A percentile compares a stretch with the other conserved stretches of the same genome.
Evolutionary conservation across 1,140 invertebrate species (phyloP).

Genomic region (Drosophila eugracilis): DNA sequence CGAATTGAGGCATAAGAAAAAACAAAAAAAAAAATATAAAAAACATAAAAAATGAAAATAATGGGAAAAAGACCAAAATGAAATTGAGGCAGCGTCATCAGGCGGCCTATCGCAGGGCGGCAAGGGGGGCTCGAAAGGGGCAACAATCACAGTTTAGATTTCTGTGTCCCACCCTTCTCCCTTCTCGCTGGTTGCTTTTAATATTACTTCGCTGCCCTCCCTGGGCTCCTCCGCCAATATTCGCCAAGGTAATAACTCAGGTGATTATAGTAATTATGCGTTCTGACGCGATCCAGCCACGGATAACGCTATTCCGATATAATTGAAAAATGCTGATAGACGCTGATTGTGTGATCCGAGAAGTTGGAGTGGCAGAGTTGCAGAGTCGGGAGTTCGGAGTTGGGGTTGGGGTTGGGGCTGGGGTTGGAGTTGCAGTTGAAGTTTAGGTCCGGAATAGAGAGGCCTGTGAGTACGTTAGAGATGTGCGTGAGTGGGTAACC

Average conservation of each 20-base stretch:
- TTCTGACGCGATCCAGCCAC: constrained; percentile 85
- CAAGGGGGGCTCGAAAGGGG: constrained; percentile 14
- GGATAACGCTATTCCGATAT: constrained; percentile 85
- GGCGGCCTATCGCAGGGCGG: constrained; percentile 25
- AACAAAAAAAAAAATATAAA: constrained; percentile 54
- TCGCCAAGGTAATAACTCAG: constrained; percentile 85
- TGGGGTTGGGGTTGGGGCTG: constrained; percentile 10
- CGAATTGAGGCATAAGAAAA: constrained; percentile 59
- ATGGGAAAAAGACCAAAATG: constrained; percentile 81
- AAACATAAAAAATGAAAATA: constrained; percentile 81
- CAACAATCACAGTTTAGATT: constrained; percentile 82
- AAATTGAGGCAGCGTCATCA: constrained; percentile 63
- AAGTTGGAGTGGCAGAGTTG: constrained; percentile 22
- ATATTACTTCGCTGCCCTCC: constrained; percentile 65
- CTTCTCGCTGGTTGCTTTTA: constrained; percentile 57
- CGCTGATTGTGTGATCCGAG: constrained; percentile 77
- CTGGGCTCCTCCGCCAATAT: constrained; percentile 75
- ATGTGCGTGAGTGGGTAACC: not conserved
- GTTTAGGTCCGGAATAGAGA: constrained; percentile 20
- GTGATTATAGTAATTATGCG: constrained; percentile 85
- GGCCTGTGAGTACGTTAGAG: not conserved
- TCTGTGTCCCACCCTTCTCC: constrained; percentile 45
- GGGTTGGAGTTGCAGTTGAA: constrained; percentile 16
- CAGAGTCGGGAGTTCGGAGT: constrained; percentile 4
- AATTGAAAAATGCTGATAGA: constrained; percentile 85